Conservation (phyloP, 2,113 vertebrate species). For the Menura novaehollandiae region DNA sequence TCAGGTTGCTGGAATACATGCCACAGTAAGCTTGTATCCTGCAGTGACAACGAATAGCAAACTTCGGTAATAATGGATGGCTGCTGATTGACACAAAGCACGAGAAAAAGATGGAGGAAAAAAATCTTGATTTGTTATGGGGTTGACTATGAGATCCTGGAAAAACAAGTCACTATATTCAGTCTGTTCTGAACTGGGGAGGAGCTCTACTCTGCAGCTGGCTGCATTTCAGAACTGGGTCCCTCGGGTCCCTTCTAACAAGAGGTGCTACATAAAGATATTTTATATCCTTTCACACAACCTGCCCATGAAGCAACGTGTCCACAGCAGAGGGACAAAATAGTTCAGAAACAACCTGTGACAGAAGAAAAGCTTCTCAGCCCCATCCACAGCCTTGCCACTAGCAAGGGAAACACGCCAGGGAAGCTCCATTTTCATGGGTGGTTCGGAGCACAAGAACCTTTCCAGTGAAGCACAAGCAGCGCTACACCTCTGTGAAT, state of each 20-base stretch:
- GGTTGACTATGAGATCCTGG: neutral
- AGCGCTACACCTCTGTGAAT: neutral
- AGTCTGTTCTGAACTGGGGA: neutral
- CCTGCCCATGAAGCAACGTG: rapidly evolving
- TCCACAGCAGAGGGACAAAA: neutral
- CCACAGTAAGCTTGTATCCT: neutral
- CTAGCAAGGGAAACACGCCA: neutral
- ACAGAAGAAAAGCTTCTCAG: neutral
- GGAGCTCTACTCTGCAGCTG: neutral
- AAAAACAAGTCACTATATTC: neutral
- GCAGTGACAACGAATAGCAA: neutral
- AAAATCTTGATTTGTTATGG: neutral
- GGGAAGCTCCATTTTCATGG: neutral
- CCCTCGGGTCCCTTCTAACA: neutral
- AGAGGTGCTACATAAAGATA: neutral
- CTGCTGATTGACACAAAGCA: neutral
- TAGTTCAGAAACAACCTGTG: neutral
- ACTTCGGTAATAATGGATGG: neutral
- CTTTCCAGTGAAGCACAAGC: neutral
- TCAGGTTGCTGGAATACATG: neutral
- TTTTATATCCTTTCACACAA: neutral
- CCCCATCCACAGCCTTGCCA: neutral
- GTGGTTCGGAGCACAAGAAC: neutral
- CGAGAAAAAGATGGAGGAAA: neutral
- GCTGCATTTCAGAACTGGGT: neutral